These are phyloP conservation scores for Catharus bicknelli DNA, from an alignment of 2,113 vertebrate species.

Conservation along the genomic window DNA sequence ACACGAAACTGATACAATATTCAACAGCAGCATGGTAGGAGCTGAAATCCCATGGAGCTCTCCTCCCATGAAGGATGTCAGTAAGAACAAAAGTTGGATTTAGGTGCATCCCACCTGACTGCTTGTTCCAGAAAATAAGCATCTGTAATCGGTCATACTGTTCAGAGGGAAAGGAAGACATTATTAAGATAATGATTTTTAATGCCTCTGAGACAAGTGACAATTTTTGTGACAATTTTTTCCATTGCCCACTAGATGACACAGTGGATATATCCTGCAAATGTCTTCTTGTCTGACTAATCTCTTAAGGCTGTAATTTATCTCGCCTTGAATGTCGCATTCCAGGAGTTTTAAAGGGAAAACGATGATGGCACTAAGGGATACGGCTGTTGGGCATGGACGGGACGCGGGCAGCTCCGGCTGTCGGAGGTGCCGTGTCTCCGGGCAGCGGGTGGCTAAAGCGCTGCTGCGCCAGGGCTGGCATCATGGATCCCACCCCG, in stretches of 20 bases:
- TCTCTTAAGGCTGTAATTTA: not conserved
- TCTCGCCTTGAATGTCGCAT: not conserved
- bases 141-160: not conserved
- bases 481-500: not conserved
- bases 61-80: not conserved
- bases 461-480: not conserved
- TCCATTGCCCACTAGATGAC: not conserved
- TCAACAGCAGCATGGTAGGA: not conserved
- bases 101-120: not conserved
- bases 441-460: not conserved
- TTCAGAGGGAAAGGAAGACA: not conserved
- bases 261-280: not conserved
- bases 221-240: not conserved
- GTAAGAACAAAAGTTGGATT: not conserved
- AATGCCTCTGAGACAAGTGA: not conserved
- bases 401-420: not conserved
- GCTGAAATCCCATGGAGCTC: not conserved
- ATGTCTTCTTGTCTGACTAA: not conserved
- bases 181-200: not conserved
- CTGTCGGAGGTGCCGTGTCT: not conserved
- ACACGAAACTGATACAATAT: not conserved
- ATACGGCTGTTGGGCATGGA: fast-evolving
- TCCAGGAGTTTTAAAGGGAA: not conserved
- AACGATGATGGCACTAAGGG: not conserved
- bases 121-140: not conserved